Evolutionary conservation across 2,797 vertebrate genomes (phyloP), one percentile per base, ranked within the genome.

Genomic region (Alosa sapidissima): DNA sequence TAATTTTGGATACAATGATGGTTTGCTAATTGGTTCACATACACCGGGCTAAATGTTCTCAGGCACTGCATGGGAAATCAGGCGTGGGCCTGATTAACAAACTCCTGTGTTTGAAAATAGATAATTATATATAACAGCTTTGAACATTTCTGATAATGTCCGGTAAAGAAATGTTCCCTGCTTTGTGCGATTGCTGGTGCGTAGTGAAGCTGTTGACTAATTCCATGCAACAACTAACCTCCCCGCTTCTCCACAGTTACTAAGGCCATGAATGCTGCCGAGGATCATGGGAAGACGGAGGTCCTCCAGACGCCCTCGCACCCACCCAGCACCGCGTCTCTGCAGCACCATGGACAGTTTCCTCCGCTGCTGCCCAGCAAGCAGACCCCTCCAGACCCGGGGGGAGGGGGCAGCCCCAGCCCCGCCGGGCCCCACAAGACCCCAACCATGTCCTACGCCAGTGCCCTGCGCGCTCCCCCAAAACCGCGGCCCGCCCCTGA

Each of bases 341-440:
- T 98, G 41, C 98, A 99, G 91, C 97, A 99, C 81, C 98, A 97
- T 0, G 97, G 98, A 96, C 98, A 99, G 96, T 99, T 99, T 91
- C 98, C 98, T 14, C 97, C 98, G 3, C 97, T 99, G 91, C 95
- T 99, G 97, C 95, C 98, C 93, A 98, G 95, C 93, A 98, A 93
- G 14, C 95, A 97, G 93, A 96, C 96, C 92, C 94, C 97, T 2
- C 91, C 95, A 0, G 98, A 99, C 91, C 94, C 97, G 0, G 94
- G 93, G 90, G 90, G 48, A 83, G 89, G 88, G 52, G 94, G 92
- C 89, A 92, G 81, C 91, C 95, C 94, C 90, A 93, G 91, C 45
- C 89, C 91, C 1, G 88, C 87, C 48, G 88, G 88, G 21, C 94
- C 93, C 86, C 93, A 89, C 95, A 99, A 98, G 88, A 96, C 97